Percentiles rank a stretch among this genome's conserved stretches.
Conservation (phyloP, 2,888 invertebrate species). For the Enchytraeus crypticus region DNA sequence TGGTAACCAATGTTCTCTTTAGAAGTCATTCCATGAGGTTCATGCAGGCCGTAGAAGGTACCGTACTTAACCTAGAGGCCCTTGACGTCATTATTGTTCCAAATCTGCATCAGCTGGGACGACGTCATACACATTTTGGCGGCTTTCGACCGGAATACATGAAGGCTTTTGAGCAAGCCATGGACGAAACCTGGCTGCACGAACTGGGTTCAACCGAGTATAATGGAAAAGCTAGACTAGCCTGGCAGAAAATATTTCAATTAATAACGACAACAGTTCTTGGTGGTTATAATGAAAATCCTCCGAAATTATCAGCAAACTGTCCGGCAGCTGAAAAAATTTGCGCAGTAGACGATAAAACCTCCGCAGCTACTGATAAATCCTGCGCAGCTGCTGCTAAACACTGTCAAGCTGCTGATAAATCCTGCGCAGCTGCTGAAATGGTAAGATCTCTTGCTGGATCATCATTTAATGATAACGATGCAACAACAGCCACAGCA, state of each 20-base stretch:
- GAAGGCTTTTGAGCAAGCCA: constrained; percentile 10
- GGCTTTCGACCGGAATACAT: constrained; percentile 12
- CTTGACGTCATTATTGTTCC: constrained; percentile 18
- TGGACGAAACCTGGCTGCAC: constrained; percentile 7
- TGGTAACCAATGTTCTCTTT: constrained; percentile 11
- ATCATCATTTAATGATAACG: too few species aligned
- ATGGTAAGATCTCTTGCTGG: too few species aligned
- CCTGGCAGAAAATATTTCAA: constrained; percentile 14
- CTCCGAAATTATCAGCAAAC: too few species aligned
- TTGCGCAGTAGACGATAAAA: too few species aligned
- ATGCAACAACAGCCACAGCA: too few species aligned
- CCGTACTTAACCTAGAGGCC: constrained; percentile 13
- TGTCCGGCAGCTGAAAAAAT: too few species aligned
- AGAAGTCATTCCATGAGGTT: constrained; percentile 17
- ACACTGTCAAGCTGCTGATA: too few species aligned
- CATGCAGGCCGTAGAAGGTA: constrained; percentile 19
- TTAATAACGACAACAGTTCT: constrained; percentile 15
- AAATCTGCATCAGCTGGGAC: constrained; percentile 12
- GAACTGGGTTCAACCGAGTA: constrained; percentile 11
- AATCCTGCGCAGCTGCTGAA: too few species aligned
- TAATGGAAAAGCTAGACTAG: constrained; percentile 1
- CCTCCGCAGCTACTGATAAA: too few species aligned
- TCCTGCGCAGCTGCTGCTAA: too few species aligned
- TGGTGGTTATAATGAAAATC: constrained; percentile 16
- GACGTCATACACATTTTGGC: constrained; percentile 5